Conservation (phyloP, 2,113 vertebrate species). For the Ptilorrhoa leucosticta region DNA sequence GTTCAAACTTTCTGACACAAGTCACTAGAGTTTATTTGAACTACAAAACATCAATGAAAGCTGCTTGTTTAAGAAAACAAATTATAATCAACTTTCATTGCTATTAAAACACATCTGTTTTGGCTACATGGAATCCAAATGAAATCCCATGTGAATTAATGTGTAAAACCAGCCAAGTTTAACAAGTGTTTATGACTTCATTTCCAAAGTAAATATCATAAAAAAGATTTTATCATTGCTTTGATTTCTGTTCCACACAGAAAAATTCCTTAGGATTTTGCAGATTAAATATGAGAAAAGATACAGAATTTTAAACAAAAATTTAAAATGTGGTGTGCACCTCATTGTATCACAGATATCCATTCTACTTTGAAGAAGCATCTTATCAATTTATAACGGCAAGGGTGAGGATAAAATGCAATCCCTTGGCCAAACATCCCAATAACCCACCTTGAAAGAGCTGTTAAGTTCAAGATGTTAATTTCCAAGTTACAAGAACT, state of each 20-base stretch:
- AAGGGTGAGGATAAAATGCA: background rate
- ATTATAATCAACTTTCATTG: background rate
- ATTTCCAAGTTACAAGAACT: background rate
- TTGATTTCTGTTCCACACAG: background rate
- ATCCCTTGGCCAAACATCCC: background rate
- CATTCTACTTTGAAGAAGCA: background rate
- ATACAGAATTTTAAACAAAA: background rate
- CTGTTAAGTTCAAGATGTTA: background rate
- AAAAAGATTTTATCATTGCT: background rate
- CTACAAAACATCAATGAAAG: background rate
- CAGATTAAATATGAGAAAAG: background rate
- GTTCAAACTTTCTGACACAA: background rate
- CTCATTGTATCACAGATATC: background rate
- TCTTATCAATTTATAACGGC: background rate
- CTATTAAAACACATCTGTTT: constrained; percentile 6
- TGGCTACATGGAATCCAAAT: background rate
- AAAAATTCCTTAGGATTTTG: background rate
- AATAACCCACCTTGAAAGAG: background rate
- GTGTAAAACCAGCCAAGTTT: background rate
- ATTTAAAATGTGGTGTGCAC: background rate
- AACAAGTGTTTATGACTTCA: background rate
- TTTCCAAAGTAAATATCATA: background rate
- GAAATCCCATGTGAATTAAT: background rate
- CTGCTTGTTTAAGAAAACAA: background rate
- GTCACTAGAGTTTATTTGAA: background rate